Evolutionary conservation across 2,888 invertebrate species (phyloP), one percentile per base, ranked within the genome.

Genomic region (Drosophila gaucha): DNA sequence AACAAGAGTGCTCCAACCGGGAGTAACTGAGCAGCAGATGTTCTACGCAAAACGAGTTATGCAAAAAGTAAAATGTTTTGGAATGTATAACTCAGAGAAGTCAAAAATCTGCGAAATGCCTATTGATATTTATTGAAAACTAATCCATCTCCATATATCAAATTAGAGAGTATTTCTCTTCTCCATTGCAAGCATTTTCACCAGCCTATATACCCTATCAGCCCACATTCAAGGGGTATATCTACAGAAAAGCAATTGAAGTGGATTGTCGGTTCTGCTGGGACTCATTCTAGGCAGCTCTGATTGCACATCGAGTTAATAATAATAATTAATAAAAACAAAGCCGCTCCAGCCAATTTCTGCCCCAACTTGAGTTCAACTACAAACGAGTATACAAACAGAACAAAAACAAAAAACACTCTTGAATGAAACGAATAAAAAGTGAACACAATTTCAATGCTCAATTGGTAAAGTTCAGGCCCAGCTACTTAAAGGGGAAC

Each of bases 391-490:
- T 41, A 26, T 6, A 10, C 24, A 16, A 10, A 24, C 3, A 18
- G 9, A 16, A 18, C 50, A 43, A 43, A 56, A 50, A 58, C 57
- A 22, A 46, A 56, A 18, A 16, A 33, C 36, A 35, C 14, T 55
- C 39, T 52, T 38, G 51, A 69, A 31, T 38, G 18, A 38, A 60
- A 46, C 31, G 16, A 30, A 44, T 31, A 28, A 57, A 51, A 49
- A 47, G 24, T 28, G 16, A 22, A 62, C 57, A 69, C 52, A 43
- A 52, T 52, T 52, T 84, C 68, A 68, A 74, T 79, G 74, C 67
- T 87, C 86, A 84, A 84, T 84, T 84, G 83, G 66, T 60, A 71
- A 56, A 82, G 88, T 84, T 84, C 84, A 73, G 58, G 77, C 57
- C 66, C 54, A 39, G 38, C 70, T 59, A 62, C 74, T 63, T 66